A percentile compares a stretch with the other conserved stretches of the same genome.
Conservation (phyloP, 2,888 invertebrate genomes). For the Sialis lutaria region DNA sequence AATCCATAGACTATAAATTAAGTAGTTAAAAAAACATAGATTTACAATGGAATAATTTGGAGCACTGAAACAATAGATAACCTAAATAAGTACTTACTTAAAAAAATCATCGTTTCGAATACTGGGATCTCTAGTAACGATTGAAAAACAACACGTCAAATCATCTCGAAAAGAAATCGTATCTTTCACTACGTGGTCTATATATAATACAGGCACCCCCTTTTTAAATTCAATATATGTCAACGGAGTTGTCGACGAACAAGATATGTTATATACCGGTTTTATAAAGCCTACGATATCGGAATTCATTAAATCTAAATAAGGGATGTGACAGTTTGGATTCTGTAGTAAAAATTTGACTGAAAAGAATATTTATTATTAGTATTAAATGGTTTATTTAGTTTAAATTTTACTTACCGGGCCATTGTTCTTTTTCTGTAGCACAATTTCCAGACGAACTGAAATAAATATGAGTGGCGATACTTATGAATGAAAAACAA, state of each 20-base stretch:
- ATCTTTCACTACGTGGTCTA: conserved; percentile 16
- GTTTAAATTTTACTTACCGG: too few relatives aligned
- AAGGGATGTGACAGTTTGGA: conserved; percentile 42
- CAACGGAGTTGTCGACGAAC: conserved; percentile 24
- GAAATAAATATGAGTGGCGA: too few relatives aligned
- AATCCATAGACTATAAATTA: too few relatives aligned
- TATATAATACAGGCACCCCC: conserved; percentile 18
- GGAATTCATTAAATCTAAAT: conserved; percentile 37
- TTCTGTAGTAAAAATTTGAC: conserved; percentile 28
- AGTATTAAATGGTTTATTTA: too few relatives aligned
- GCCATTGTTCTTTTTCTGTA: too few relatives aligned
- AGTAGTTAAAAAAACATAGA: too few relatives aligned
- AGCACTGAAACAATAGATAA: too few relatives aligned
- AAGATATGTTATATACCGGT: conserved; percentile 32
- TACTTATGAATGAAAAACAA: too few relatives aligned
- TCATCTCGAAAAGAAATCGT: conserved; percentile 16
- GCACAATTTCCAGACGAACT: too few relatives aligned
- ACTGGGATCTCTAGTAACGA: conserved; percentile 15
- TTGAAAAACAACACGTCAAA: conserved; percentile 18
- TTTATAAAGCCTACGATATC: conserved; percentile 33
- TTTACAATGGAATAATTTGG: too few relatives aligned
- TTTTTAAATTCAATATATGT: conserved; percentile 17
- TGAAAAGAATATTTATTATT: too few relatives aligned
- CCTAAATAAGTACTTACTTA: conserved; percentile 1
- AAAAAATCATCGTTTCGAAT: conserved; percentile 7